Percentiles rank a stretch among this genome's conserved stretches.
Evolutionary conservation across 2,113 vertebrate genomes (phyloP).

Genomic region (Chascanopsetta lugubris): DNA sequence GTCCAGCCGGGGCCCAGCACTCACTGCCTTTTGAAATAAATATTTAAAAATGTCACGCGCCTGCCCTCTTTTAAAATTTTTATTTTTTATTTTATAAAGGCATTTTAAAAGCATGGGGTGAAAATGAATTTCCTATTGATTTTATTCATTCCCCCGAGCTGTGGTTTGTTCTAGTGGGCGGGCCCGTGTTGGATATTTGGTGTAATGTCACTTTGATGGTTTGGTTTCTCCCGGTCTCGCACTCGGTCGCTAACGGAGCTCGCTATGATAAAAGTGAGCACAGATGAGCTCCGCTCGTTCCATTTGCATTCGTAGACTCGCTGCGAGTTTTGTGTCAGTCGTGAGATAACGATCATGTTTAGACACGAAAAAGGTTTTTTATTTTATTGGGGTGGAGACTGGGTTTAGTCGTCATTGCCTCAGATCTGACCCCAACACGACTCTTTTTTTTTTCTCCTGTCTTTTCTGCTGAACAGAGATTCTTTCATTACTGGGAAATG

Average conservation of each 20-base stretch:
- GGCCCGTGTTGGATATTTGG: slow-evolving; percentile 54
- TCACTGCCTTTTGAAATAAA: slow-evolving; percentile 70
- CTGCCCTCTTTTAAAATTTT: slow-evolving; percentile 7
- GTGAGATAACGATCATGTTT: slow-evolving; percentile 28
- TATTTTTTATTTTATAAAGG: no score
- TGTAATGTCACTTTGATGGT: slow-evolving; percentile 57
- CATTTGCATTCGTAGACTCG: slow-evolving; percentile 55
- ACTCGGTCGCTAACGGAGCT: slow-evolving; percentile 45
- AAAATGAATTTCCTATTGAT: slow-evolving; percentile 41
- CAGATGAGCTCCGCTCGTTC: slow-evolving; percentile 23
- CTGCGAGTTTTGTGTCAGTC: slow-evolving; percentile 55
- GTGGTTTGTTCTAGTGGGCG: slow-evolving; percentile 27
- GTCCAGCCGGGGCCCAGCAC: slow-evolving; percentile 41
- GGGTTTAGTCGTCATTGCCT: background rate
- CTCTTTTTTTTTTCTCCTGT: slow-evolving; percentile 7
- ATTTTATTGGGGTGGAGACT: slow-evolving; percentile 13
- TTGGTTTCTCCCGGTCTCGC: slow-evolving; percentile 28
- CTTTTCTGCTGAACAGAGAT: slow-evolving; percentile 41
- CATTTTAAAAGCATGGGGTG: slow-evolving; percentile 24
- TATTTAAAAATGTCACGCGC: slow-evolving; percentile 58
- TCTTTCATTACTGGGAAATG: slow-evolving; percentile 63
- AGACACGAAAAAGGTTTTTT: slow-evolving; percentile 40
- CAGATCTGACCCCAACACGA: slow-evolving; percentile 1
- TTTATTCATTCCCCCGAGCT: slow-evolving; percentile 26
- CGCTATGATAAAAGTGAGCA: slow-evolving; percentile 31